Conservation (phyloP, 2,113 vertebrate species). For the Carollia perspicillata region DNA sequence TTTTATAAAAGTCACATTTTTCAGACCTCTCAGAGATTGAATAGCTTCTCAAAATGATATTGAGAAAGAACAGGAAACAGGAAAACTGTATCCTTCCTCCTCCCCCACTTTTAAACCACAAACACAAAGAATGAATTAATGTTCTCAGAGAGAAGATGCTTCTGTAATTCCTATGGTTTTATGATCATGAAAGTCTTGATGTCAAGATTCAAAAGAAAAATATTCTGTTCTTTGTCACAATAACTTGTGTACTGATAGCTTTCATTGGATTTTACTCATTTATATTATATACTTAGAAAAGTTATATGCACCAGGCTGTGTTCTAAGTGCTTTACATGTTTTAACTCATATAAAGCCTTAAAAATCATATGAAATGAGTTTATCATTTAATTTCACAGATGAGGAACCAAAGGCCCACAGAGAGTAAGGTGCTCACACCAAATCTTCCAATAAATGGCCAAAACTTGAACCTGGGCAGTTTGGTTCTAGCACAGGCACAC, state of each 20-base stretch:
- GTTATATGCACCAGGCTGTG: background rate
- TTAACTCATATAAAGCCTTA: background rate
- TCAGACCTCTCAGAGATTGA: background rate
- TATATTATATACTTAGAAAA: background rate
- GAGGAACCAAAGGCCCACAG: background rate
- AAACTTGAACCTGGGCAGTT: background rate
- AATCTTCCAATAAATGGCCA: background rate
- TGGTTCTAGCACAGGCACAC: background rate
- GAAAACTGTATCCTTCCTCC: background rate
- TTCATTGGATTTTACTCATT: background rate
- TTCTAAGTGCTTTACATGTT: background rate
- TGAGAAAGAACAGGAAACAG: background rate
- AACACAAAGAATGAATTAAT: background rate
- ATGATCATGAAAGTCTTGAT: background rate
- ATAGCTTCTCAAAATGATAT: constrained; percentile 21
- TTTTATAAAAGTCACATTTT: constrained; percentile 6
- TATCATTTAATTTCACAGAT: background rate
- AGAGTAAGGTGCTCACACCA: background rate
- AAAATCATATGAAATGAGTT: background rate
- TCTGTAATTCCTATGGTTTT: background rate
- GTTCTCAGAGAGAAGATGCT: background rate
- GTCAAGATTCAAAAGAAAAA: background rate
- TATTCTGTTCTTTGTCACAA: background rate
- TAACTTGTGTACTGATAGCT: background rate
- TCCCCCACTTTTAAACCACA: background rate